These are phyloP conservation scores for Hyla sarda DNA, from an alignment of 2,113 vertebrate genomes.

Conservation along the genomic window DNA sequence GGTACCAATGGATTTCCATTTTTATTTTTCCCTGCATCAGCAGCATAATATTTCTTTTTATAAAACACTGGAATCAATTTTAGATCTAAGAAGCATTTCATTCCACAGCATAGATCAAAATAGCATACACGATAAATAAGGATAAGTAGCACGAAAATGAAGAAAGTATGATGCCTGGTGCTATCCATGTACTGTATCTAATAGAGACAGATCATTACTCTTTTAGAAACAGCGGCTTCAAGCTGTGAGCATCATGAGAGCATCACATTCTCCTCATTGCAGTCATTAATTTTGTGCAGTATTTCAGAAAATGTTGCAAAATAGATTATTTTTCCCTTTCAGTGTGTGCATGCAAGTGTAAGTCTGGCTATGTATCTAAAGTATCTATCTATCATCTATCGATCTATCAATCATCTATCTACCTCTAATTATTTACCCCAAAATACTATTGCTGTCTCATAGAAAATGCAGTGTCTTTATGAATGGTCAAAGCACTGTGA, in stretches of 20 bases:
- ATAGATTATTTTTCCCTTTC: not conserved
- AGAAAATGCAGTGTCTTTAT: too few species aligned
- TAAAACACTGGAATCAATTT: not conserved
- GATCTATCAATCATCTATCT: not conserved
- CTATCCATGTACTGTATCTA: not conserved
- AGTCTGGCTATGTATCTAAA: not conserved
- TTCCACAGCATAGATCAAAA: not conserved
- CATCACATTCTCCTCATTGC: not conserved
- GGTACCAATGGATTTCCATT: too few species aligned
- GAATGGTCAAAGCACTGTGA: not conserved
- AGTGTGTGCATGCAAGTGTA: not conserved
- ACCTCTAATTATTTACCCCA: too few species aligned
- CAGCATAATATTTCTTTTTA: too few species aligned
- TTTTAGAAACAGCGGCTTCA: not conserved
- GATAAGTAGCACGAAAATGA: not conserved
- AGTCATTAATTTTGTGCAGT: not conserved
- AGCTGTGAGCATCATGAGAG: constrained; percentile 9
- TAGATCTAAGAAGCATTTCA: not conserved
- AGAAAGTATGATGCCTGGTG: not conserved
- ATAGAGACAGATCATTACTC: constrained; percentile 2
- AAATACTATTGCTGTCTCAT: too few species aligned
- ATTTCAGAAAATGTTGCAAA: not conserved
- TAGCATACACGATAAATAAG: not conserved
- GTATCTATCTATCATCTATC: not conserved
- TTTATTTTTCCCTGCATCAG: too few species aligned